Base-by-base conservation (phyloP, 2,888 invertebrate species). In the Drosophila borealis region DNA sequence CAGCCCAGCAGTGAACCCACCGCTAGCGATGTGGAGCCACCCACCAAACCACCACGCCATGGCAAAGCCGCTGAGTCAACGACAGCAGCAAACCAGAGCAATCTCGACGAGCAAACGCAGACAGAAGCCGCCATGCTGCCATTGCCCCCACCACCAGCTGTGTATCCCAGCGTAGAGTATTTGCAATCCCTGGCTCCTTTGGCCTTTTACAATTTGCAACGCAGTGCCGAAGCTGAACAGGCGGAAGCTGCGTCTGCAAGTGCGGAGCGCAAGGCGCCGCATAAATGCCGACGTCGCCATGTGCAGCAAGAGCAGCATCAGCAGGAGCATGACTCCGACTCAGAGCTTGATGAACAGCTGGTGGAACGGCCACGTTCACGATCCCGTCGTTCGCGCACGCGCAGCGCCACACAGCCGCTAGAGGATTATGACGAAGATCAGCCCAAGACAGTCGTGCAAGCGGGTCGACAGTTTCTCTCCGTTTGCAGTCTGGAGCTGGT, bases 401-500 rank as follows among this genome's bases (percentile, higher is more conserved):
- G 89, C 33, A 90, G 90, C 57, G 88, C 90, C 21, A 90, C 91
- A 17, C 93, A 93, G 81, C 94, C 94, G 11, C 68, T 81, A n/a
- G 77, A 78, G 4, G 68, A 80, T 2, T 88, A 78, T 50, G 84
- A 83, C 9, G 89, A 82, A n/a, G 85, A 87, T 63, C 95, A 96
- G 80, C 95, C 95, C 1, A 90, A 91, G 77, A 94, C 95, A 3
- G 94, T 97, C 70, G 93, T 94, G 0, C 95, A 96, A 84, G 94
- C 96, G 29, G 95, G 96, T 11, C 94, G 94, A 0, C 96, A 96
- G 88, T 94, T 97, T 74, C 89, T 95, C 6, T 93, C 95, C 33
- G 96, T 96, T 6, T 95, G 96, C 82, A 94, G 95, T 50, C 93
- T 94, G 53, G 94, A 95, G 19, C 93, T 95, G 64, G 94, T 94